Base-by-base conservation (phyloP, 1,140 invertebrate species). In the Drosophila pseudoananassae region DNA sequence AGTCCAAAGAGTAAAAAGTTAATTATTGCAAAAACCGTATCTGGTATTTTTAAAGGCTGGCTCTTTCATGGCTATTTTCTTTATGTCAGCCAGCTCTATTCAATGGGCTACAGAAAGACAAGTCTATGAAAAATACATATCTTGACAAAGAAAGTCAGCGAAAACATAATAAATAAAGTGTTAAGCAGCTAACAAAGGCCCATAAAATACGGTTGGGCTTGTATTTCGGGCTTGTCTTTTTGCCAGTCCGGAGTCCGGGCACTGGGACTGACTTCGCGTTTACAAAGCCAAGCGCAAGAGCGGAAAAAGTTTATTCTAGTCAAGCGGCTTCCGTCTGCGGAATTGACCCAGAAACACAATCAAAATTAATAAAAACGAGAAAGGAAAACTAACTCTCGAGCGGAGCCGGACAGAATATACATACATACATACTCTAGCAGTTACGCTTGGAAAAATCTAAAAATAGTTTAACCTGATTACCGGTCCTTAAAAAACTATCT, bases 231-330 rank as follows among this genome's bases (percentile, higher is more conserved):
- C 27, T 33, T 68, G 61, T 70, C 61, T 14, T 45, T 45, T 65
- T 71, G 59, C 52, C 68, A 61, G 54, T 52, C 38, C 27, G 54
- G 51, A 36, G 46, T 36, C 53, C 33, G 33, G 33, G 33, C 29
- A 45, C 7, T 54, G 14, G n/a, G 40, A 40, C 20, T 51, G 31
- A 20, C 29, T 47, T 43, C 70, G 46, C 65, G 53, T 59, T 61
- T 43, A 74, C 63, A 76, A 71, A 69, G 78, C 59, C 65, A 53
- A 17, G 64, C 20, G 49, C 49, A 45, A 76, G 58, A 81, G 74
- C 78, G 73, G 54, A 82, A 87, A 72, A 87, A 87, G 75, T 82
- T 69, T 76, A 78, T 87, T 87, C 78, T 87, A 76, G 82, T 85
- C 82, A 85, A 85, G 78, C 82, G 61, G 59, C 71, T 87, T 87